These are phyloP conservation scores for Labeo catla DNA, from an alignment of 2,113 vertebrate species.

Conservation along the genomic window DNA sequence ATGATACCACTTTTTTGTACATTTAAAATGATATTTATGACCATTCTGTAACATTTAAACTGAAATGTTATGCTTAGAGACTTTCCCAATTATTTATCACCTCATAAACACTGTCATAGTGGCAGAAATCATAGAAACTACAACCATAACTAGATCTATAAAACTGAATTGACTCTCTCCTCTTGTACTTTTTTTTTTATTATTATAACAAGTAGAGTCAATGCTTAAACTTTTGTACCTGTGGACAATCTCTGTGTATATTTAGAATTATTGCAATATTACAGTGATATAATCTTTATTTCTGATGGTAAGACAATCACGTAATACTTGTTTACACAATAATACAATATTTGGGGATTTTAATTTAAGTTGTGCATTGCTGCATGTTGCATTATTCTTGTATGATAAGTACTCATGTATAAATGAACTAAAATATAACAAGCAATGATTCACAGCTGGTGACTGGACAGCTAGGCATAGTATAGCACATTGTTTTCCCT, in stretches of 20 bases:
- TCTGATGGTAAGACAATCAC: slow-evolving; percentile 32
- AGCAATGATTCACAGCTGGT: slow-evolving; percentile 19
- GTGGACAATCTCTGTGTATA: slow-evolving; percentile 28
- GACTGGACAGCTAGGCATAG: slow-evolving; percentile 24
- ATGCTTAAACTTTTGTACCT: slow-evolving; percentile 23
- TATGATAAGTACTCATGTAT: neutral
- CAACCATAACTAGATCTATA: slow-evolving; percentile 5
- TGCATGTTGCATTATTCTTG: slow-evolving; percentile 33
- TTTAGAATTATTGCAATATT: slow-evolving; percentile 42
- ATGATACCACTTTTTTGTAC: neutral
- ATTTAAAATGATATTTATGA: neutral
- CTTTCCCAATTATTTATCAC: slow-evolving; percentile 3
- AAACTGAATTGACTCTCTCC: neutral
- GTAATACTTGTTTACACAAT: slow-evolving; percentile 42
- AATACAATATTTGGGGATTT: slow-evolving; percentile 13
- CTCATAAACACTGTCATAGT: slow-evolving; percentile 9
- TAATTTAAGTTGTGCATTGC: neutral
- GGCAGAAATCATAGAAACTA: slow-evolving; percentile 10
- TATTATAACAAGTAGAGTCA: slow-evolving; percentile 3
- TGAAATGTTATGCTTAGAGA: neutral
- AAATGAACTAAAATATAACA: slow-evolving; percentile 28
- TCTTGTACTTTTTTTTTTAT: neutral
- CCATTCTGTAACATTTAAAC: neutral
- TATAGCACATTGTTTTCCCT: slow-evolving; percentile 32
- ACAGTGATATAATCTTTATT: slow-evolving; percentile 1